A percentile compares a stretch with the other conserved stretches of the same genome.
phyloP scores from a whole-genome alignment of 2,888 invertebrate genomes.

The Agonum fuliginosum region DNA sequence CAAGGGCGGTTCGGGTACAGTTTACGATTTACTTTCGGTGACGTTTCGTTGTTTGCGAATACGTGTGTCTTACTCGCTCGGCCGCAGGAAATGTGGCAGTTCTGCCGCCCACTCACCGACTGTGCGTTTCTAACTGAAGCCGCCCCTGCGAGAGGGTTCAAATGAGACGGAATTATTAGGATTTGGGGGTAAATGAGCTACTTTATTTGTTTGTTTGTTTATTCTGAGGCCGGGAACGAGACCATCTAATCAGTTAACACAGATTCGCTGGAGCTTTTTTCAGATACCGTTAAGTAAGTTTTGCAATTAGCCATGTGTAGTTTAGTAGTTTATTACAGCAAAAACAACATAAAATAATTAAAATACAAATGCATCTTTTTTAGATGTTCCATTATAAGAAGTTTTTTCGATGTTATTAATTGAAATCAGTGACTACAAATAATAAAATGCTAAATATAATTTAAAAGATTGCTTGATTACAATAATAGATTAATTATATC shows the following conservation, averaged over 20 bases:
- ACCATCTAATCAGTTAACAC: slow-evolving; percentile 24
- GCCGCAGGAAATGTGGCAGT: slow-evolving; percentile 45
- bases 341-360: no score
- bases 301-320: no score
- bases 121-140: slow-evolving; percentile 14
- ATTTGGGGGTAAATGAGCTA: slow-evolving; percentile 42
- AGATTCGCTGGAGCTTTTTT: slow-evolving; percentile 12
- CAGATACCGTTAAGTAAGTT: no score
- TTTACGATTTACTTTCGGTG: slow-evolving; percentile 51
- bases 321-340: no score
- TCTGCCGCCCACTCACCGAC: slow-evolving; percentile 34
- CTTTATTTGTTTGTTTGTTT: slow-evolving; percentile 46
- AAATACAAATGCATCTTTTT: no score
- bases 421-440: no score
- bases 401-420: no score
- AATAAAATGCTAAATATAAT: no score
- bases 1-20: slow-evolving; percentile 41
- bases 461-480: no score
- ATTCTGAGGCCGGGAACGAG: neutral
- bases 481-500: no score
- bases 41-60: slow-evolving; percentile 50
- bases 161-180: slow-evolving; percentile 26
- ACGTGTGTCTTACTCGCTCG: slow-evolving; percentile 39
- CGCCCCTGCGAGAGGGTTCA: neutral
- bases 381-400: no score